phyloP scores from a whole-genome alignment of 2,888 invertebrate genomes.

The Drosophila leonis region DNA sequence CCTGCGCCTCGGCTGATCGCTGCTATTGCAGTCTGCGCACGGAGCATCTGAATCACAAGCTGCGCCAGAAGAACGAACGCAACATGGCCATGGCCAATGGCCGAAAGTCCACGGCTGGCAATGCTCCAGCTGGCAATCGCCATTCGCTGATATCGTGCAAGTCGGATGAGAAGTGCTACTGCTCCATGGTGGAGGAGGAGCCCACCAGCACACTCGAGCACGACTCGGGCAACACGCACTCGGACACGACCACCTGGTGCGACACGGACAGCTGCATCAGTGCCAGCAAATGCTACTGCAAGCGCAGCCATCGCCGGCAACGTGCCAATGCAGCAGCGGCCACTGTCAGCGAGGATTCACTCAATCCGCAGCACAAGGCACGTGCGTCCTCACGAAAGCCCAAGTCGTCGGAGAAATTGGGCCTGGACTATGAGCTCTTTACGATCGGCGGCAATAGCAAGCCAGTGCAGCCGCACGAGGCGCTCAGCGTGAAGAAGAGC shows the following conservation, averaged over 20 bases:
- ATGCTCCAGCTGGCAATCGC: slow-evolving; percentile 61
- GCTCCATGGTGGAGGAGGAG: slow-evolving; percentile 87
- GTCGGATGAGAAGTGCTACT: slow-evolving; percentile 88
- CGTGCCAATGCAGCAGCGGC: slow-evolving; percentile 34
- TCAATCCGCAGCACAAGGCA: slow-evolving; percentile 77
- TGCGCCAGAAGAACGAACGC: slow-evolving; percentile 78
- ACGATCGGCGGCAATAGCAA: slow-evolving; percentile 86
- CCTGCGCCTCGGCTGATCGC: slow-evolving; percentile 91
- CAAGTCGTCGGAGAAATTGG: slow-evolving; percentile 88
- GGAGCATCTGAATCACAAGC: slow-evolving; percentile 70
- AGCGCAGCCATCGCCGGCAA: slow-evolving; percentile 64
- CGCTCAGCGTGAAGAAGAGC: slow-evolving; percentile 93
- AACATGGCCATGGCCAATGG: slow-evolving; percentile 59
- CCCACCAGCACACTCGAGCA: slow-evolving; percentile 81
- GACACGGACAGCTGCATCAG: slow-evolving; percentile 95
- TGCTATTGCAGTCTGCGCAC: slow-evolving; percentile 91
- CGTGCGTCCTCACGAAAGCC: slow-evolving; percentile 77
- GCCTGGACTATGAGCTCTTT: slow-evolving; percentile 91
- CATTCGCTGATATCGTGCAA: slow-evolving; percentile 85
- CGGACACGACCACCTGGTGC: slow-evolving; percentile 87
- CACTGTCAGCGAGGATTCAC: slow-evolving; percentile 63
- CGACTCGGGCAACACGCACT: slow-evolving; percentile 85
- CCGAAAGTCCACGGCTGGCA: slow-evolving; percentile 53
- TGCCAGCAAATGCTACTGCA: slow-evolving; percentile 95
- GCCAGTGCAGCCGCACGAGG: slow-evolving; percentile 88